Conservation (phyloP, 1,140 invertebrate genomes). For the Nixonia krombeini region DNA sequence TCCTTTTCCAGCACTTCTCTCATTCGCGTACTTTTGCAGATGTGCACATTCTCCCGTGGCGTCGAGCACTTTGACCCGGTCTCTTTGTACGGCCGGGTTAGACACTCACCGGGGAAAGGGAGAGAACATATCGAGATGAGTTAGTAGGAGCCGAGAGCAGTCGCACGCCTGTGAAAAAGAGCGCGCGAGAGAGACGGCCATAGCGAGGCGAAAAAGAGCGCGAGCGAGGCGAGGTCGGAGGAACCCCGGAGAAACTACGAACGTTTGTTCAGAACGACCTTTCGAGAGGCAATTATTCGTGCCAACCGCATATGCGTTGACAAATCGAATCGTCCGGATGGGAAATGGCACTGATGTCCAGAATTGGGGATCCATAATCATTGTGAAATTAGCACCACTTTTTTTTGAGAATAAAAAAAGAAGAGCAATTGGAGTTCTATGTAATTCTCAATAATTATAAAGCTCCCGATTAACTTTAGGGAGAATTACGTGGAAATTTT, state of each 20-base stretch:
- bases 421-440: no score
- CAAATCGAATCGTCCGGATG: slow-evolving; percentile 17
- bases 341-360: slow-evolving; percentile 2
- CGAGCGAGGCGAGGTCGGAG: no score
- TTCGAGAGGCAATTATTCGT: slow-evolving; percentile 34
- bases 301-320: slow-evolving; percentile 17
- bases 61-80: slow-evolving; percentile 32
- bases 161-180: slow-evolving; percentile 16
- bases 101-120: slow-evolving; percentile 12
- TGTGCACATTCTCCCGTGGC: slow-evolving; percentile 14
- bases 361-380: no score
- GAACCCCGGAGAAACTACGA: slow-evolving; percentile 25
- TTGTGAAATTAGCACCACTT: no score
- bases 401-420: no score
- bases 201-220: no score
- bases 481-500: no score
- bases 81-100: slow-evolving; percentile 13
- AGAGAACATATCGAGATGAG: slow-evolving; percentile 15
- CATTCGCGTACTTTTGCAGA: neutral
- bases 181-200: neutral
- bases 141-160: slow-evolving; percentile 24
- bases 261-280: slow-evolving; percentile 17
- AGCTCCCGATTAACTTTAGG: no score
- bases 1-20: slow-evolving; percentile 14
- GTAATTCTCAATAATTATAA: no score